Evolutionary conservation across 2,888 invertebrate species (phyloP), one percentile per base, ranked within the genome.

Genomic region (Anoplius nigerrimus): DNA sequence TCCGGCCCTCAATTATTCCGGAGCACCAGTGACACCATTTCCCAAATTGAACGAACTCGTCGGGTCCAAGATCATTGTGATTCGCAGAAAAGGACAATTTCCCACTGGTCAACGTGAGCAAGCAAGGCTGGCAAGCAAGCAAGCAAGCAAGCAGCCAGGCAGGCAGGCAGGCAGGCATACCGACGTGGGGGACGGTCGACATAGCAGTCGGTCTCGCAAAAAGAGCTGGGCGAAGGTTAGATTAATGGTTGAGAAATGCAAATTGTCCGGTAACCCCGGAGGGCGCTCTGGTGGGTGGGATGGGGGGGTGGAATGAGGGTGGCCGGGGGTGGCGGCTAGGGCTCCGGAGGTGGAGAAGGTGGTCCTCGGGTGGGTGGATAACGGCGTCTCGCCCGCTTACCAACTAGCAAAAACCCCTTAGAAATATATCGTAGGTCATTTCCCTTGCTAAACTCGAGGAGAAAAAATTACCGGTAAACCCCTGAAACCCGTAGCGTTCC

Each of bases 201-300:
- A 34, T 34, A 48, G 48, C 48, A 48, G 48, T 48, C 48, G 48
- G 66, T 58, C 66, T 66, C 65, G 72, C 58, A 75, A 76, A 81
- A 78, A 79, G 76, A 74, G 79, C 74, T 59, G 78, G 78, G 79
- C 74, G 82, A 80, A 85, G 84, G 83, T 86, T 83, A 86, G 86
- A 87, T 87, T 87, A 87, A 87, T 87, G 87, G 87, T 78, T 86
- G 87, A 87, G 87, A 87, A 87, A 87, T 87, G 87, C 84, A 87
- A 87, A 87, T 87, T 83, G 84, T 84, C 84, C 80, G 80, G 79
- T 72, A 78, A 78, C 76, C 76, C 76, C 74, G 43, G 24, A 59
- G 51, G 56, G 56, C 58, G 53, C 24, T n/a, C n/a, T n/a, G n/a
- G n/a, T n/a, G n/a, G n/a, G n/a, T n/a, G n/a, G n/a, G n/a, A n/a